Percentiles rank a stretch among this genome's conserved stretches.
Conservation (phyloP, 2,113 vertebrate genomes). For the Hemiscyllium ocellatum region DNA sequence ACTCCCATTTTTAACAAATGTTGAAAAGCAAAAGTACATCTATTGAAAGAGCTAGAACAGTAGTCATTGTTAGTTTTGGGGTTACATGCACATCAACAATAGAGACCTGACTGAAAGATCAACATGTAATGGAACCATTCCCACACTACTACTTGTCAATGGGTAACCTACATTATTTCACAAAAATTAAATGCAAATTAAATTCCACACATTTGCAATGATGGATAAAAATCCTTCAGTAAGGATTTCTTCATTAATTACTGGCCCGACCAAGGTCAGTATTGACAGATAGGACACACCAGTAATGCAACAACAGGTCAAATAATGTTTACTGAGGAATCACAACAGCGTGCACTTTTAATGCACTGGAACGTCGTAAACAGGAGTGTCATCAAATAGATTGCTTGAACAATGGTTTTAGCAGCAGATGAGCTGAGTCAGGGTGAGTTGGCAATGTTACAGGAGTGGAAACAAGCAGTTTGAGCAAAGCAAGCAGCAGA, state of each 20-base stretch:
- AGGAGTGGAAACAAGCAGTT: too few relatives aligned
- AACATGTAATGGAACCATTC: not conserved
- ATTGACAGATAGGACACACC: not conserved
- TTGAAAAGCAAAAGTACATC: not conserved
- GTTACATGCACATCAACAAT: not conserved
- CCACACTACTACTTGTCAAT: not conserved
- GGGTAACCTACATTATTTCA: not conserved
- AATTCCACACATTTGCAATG: not conserved
- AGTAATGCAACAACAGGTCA: not conserved
- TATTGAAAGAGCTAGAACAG: not conserved
- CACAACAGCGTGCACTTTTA: not conserved
- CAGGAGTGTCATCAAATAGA: too few relatives aligned
- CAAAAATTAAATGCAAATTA: not conserved
- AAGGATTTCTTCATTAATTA: not conserved
- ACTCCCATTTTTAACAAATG: not conserved
- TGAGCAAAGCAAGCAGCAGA: too few relatives aligned
- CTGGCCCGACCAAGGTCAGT: not conserved
- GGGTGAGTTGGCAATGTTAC: too few relatives aligned
- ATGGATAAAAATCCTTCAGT: not conserved
- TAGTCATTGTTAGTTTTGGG: not conserved
- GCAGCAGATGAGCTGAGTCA: too few relatives aligned
- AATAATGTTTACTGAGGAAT: not conserved
- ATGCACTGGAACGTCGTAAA: not conserved
- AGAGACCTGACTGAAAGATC: not conserved
- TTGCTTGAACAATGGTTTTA: too few relatives aligned